Conservation (phyloP, 2,888 invertebrate species). For the Charanyca ferruginea region DNA sequence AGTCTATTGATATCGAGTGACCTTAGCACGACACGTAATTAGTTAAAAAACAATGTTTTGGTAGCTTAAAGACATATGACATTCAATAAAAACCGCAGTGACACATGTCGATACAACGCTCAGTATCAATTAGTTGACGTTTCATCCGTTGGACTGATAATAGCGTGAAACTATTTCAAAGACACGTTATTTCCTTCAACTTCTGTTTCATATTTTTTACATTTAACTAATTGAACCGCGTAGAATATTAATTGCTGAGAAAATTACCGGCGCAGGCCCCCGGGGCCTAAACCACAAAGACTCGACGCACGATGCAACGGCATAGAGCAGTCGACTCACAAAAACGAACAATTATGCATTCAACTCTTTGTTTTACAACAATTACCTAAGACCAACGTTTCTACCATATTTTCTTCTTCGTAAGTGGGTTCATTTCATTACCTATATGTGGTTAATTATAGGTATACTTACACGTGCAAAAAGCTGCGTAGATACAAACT, state of each 20-base stretch:
- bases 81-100: slow-evolving; percentile 70
- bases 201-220: slow-evolving; percentile 85
- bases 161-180: slow-evolving; percentile 76
- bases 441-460: slow-evolving; percentile 57
- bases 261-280: slow-evolving; percentile 82
- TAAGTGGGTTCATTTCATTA: slow-evolving; percentile 70
- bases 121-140: slow-evolving; percentile 77
- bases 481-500: slow-evolving; percentile 26
- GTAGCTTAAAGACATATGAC: slow-evolving; percentile 48
- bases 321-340: slow-evolving; percentile 76
- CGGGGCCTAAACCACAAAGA: slow-evolving; percentile 85
- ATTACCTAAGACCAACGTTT: slow-evolving; percentile 77
- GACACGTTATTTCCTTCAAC: slow-evolving; percentile 80
- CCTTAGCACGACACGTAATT: slow-evolving; percentile 15
- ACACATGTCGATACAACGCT: slow-evolving; percentile 79
- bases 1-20: slow-evolving; percentile 14
- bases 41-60: slow-evolving; percentile 34
- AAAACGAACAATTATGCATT: slow-evolving; percentile 84
- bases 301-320: slow-evolving; percentile 68
- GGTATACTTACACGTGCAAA: slow-evolving; percentile 41
- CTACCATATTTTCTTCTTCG: slow-evolving; percentile 75
- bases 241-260: slow-evolving; percentile 88
- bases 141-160: slow-evolving; percentile 75
- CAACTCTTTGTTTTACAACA: slow-evolving; percentile 79
- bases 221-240: slow-evolving; percentile 85